phyloP scores from a whole-genome alignment of 2,888 invertebrate species.

The Itoplectis maculator region DNA sequence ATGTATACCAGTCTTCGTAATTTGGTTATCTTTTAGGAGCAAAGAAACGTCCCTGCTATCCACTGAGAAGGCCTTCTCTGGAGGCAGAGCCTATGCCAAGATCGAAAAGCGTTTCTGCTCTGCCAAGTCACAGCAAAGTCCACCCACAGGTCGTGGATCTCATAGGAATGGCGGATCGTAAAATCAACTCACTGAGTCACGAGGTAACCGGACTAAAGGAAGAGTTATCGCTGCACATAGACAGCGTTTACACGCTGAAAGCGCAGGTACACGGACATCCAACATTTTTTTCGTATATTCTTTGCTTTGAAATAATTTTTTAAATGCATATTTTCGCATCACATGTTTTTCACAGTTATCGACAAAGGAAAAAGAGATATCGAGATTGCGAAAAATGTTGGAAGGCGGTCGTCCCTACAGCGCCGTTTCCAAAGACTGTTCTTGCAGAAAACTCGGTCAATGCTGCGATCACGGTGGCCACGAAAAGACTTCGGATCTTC shows the following conservation, averaged over 20 bases:
- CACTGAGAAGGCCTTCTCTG: slow-evolving; percentile 78
- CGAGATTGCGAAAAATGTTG: slow-evolving; percentile 88
- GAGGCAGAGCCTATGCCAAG: slow-evolving; percentile 79
- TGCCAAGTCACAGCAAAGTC: slow-evolving; percentile 76
- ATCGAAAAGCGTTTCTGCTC: slow-evolving; percentile 66
- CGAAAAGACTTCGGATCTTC: slow-evolving; percentile 41
- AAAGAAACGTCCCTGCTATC: slow-evolving; percentile 80
- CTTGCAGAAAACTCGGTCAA: slow-evolving; percentile 86
- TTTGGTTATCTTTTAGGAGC: slow-evolving; percentile 69
- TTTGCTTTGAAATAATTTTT: background rate
- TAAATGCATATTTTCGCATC: background rate
- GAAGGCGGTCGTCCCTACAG: slow-evolving; percentile 89
- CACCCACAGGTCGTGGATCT: slow-evolving; percentile 80
- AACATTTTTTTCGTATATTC: background rate
- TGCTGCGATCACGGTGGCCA: slow-evolving; percentile 62
- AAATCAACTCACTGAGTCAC: slow-evolving; percentile 79
- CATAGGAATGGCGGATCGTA: slow-evolving; percentile 81
- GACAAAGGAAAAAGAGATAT: slow-evolving; percentile 89
- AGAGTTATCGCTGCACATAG: slow-evolving; percentile 79
- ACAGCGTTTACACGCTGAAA: slow-evolving; percentile 78
- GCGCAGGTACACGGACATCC: slow-evolving; percentile 78
- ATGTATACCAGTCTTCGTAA: background rate
- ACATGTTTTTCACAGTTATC: slow-evolving; percentile 74
- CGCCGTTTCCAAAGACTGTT: slow-evolving; percentile 89
- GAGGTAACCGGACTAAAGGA: slow-evolving; percentile 82